These are phyloP conservation scores for Crocuta crocuta DNA, from an alignment of 2,113 vertebrate genomes.

Conservation along the genomic window DNA sequence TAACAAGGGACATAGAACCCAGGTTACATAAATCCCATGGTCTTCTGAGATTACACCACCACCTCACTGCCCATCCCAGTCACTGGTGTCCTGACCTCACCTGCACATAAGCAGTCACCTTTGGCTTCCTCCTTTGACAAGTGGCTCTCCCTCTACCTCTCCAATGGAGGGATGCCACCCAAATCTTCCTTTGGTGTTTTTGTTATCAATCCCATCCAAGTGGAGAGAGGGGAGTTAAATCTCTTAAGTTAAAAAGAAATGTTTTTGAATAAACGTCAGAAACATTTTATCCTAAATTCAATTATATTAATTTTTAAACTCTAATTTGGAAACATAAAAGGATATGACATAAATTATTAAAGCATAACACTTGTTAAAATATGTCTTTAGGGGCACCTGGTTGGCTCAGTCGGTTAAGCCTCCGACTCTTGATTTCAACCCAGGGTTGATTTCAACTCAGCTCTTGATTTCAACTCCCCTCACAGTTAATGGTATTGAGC, in stretches of 20 bases:
- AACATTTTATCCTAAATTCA: neutral
- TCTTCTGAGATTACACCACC: neutral
- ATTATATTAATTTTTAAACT: neutral
- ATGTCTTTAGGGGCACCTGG: neutral
- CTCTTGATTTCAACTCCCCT: no score
- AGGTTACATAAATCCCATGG: neutral
- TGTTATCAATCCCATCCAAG: neutral
- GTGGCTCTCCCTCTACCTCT: neutral
- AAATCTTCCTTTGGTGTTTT: neutral
- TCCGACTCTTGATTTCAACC: no score
- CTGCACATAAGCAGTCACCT: no score
- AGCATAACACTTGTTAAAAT: neutral
- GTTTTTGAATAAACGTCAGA: neutral
- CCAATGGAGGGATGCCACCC: neutral
- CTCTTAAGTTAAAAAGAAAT: neutral
- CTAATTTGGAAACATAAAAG: neutral
- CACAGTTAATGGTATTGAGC: no score
- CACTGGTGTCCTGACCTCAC: no score
- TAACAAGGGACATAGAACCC: neutral
- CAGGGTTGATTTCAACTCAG: no score
- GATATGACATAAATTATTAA: neutral
- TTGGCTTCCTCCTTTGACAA: neutral
- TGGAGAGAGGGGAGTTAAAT: neutral
- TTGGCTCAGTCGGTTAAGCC: no score
- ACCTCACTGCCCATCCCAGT: no score